These are phyloP conservation scores for Pararge aegeria DNA, from an alignment of 1,140 invertebrate genomes.

Conservation along the genomic window DNA sequence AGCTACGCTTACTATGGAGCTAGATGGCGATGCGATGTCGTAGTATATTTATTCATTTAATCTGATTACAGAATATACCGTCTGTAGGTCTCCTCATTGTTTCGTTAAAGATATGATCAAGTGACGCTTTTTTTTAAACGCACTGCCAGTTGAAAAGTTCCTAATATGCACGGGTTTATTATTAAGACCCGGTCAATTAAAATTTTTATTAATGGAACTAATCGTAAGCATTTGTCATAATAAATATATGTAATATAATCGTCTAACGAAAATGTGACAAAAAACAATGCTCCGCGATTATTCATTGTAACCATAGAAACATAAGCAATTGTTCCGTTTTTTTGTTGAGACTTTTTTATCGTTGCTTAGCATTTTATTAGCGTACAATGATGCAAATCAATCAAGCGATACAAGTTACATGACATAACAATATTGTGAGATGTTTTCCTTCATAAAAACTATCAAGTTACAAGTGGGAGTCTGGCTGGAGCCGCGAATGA, in stretches of 20 bases:
- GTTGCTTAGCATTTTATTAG: conserved; percentile 11
- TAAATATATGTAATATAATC: conserved; percentile 17
- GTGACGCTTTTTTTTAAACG: too few species aligned
- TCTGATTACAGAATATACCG: too few species aligned
- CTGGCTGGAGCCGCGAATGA: neutral
- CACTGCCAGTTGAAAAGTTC: conserved; percentile 3
- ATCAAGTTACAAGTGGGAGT: conserved; percentile 16
- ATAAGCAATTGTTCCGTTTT: conserved; percentile 10
- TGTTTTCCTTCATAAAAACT: conserved; percentile 58
- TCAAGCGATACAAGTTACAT: conserved; percentile 50
- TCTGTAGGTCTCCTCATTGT: too few species aligned
- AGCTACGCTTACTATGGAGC: too few species aligned
- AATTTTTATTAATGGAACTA: conserved; percentile 15
- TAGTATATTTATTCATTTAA: too few species aligned
- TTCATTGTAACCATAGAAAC: conserved; percentile 19
- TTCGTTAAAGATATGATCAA: too few species aligned
- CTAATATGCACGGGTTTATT: conserved; percentile 2
- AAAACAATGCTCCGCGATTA: conserved; percentile 8
- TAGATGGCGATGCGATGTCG: too few species aligned
- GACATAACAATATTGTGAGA: conserved; percentile 62
- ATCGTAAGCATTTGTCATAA: conserved; percentile 19
- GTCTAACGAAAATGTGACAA: conserved; percentile 6
- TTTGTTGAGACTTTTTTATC: neutral
- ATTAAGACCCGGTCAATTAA: conserved; percentile 10
- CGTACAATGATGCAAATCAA: conserved; percentile 47